phyloP scores from a whole-genome alignment of 2,113 vertebrate species.

The Eulacestoma nigropectus region DNA sequence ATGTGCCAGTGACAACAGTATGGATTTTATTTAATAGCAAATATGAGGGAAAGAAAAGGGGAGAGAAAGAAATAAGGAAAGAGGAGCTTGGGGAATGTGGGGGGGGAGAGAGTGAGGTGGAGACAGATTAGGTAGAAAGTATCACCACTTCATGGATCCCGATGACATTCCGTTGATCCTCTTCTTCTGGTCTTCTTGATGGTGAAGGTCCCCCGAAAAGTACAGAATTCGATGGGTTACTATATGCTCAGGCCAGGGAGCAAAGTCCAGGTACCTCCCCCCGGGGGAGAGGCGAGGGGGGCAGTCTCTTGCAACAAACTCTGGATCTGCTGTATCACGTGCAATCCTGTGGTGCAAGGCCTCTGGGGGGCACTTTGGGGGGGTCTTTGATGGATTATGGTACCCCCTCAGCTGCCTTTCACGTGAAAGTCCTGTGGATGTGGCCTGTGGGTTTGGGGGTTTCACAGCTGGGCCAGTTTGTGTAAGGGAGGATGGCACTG shows the following conservation, averaged over 20 bases:
- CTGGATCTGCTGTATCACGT: not conserved
- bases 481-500: not conserved
- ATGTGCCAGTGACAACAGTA: not conserved
- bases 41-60: not conserved
- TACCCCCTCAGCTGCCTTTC: not conserved
- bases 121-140: not conserved
- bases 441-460: not conserved
- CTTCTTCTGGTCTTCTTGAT: not conserved
- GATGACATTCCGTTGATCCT: not conserved
- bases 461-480: not conserved
- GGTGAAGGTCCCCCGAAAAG: not conserved
- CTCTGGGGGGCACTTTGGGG: not conserved
- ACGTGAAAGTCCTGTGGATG: not conserved
- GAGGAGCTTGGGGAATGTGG: not conserved
- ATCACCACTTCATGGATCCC: not conserved
- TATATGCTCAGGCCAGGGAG: not conserved
- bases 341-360: not conserved
- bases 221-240: not conserved
- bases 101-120: not conserved
- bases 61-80: not conserved
- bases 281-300: rapidly evolving
- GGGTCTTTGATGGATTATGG: not conserved
- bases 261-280: not conserved
- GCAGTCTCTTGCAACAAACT: not conserved
- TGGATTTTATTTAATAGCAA: not conserved